Evolutionary conservation across 1,140 invertebrate species (phyloP), one percentile per base, ranked within the genome.

Genomic region (Cyphomyrmex costatus): DNA sequence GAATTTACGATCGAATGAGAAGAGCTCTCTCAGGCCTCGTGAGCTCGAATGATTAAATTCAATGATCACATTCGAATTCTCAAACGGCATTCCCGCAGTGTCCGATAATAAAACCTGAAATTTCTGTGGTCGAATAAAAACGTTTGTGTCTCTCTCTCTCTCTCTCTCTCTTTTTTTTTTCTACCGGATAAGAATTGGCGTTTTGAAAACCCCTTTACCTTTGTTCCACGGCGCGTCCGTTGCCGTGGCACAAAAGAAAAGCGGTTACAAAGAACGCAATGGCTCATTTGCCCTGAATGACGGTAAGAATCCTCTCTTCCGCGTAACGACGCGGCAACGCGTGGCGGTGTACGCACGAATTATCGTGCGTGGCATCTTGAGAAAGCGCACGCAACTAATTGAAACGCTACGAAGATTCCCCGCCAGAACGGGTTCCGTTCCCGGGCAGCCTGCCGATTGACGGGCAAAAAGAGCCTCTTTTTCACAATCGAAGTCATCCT

Each of bases 191-290:
- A 36, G 77, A 79, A 86, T 86, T 78, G 76, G 7, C 53, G 58
- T 87, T 91, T 84, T 88, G 78, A 84, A 65, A 85, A 92, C 85
- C 87, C 88, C 88, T 91, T 92, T 78, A 78, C 53, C 85, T 85
- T 27, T 61, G 78, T 65, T 79, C 84, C 65, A 65, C 79, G 19
- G 56, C 24, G 68, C 84, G 87, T 74, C 60, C 60, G 87, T 58
- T 12, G 58, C 56, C 71, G 63, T 42, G 30, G 77, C 42, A 90
- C 84, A 86, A 88, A 89, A 82, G 89, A 27, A 73, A 79, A 70
- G 58, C n/a, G 24, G 88, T 86, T 89, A 89, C 89, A 90, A 90
- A 87, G 84, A 89, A 74, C 56, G 33, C 36, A 87, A 87, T 80
- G 89, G 89, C 88, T 89, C 88, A 71, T 87, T 90, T 87, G 73